Evolutionary conservation across 2,888 invertebrate genomes (phyloP), one percentile per base, ranked within the genome.

Genomic region (Synergus itoensis): DNA sequence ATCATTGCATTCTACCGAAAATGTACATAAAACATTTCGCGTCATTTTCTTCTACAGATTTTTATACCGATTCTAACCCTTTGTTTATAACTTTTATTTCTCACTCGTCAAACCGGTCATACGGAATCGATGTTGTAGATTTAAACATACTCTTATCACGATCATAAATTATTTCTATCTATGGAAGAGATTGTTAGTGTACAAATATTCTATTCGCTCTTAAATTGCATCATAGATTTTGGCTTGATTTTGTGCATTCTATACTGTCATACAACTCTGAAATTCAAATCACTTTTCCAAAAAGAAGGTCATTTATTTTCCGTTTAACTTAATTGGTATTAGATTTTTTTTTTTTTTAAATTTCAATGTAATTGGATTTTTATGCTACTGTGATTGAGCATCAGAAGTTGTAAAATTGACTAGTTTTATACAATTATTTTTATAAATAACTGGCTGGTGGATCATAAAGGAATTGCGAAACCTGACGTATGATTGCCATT

Each of bases 361-460:
- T 80, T 82, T 80, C 69, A 85, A 69, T 63, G 77, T 79, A 77
- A 87, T 87, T 85, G 83, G 84, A 88, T 85, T 88, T 89, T 88
- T 88, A 87, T n/a, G 81, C 85, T 87, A 88, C 84, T 84, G 90
- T 90, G 92, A 92, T 92, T 91, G 91, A 89, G 86, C 86, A 86
- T 91, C 91, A 90, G 92, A 89, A 82, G 84, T 91, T 92, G 91
- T 90, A 87, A 89, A 90, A 91, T 91, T 91, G 92, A 91, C 91
- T 91, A 92, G 91, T 92, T 92, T 92, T 92, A 92, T 92, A 92
- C 90, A 92, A 91, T 92, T 92, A 92, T 92, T 92, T 92, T 92
- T 92, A 92, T 92, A 92, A 92, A 88, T 87, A 89, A 89, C 87
- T 89, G 91, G 91, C 91, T 91, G 91, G 91, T 91, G 91, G 90